Percentiles rank a stretch among this genome's conserved stretches.
These are phyloP conservation scores for Catostomus latipinnis DNA, from an alignment of 2,797 vertebrate genomes.

Conservation along the genomic window DNA sequence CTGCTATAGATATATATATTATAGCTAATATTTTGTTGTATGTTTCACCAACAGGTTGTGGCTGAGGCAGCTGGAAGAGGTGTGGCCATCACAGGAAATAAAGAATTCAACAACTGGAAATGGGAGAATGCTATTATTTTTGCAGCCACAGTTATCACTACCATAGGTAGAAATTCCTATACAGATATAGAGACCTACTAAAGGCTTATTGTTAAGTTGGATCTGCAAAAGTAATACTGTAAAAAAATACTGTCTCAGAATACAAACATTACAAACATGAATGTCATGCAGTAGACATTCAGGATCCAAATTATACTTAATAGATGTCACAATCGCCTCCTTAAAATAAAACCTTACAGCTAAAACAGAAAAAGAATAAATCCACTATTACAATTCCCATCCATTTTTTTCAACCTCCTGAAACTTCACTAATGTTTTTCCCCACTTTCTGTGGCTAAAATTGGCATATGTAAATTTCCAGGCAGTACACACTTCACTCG, in stretches of 20 bases:
- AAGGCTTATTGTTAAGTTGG: neutral
- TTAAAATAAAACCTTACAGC: neutral
- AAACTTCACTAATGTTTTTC: too few species aligned
- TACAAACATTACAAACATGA: neutral
- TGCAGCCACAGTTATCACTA: constrained; percentile 94
- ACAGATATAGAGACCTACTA: neutral
- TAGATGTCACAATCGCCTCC: neutral
- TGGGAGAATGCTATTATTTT: constrained; percentile 95
- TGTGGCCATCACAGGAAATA: constrained; percentile 87
- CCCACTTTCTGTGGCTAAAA: too few species aligned
- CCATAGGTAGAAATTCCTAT: constrained; percentile 72
- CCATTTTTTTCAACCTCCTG: too few species aligned
- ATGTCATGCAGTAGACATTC: neutral
- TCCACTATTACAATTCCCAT: too few species aligned
- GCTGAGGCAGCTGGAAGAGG: constrained; percentile 89
- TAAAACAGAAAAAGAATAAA: neutral
- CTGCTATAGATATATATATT: too few species aligned
- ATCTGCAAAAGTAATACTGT: neutral
- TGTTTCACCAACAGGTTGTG: constrained; percentile 75
- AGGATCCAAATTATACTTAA: neutral
- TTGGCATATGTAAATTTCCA: too few species aligned
- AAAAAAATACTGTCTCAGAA: neutral
- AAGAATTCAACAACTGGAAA: constrained; percentile 88
- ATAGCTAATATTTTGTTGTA: neutral
- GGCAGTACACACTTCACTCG: too few species aligned